A percentile compares a stretch with the other conserved stretches of the same genome.
Conservation (phyloP, 2,113 vertebrate genomes). For the Xyrauchen texanus region DNA sequence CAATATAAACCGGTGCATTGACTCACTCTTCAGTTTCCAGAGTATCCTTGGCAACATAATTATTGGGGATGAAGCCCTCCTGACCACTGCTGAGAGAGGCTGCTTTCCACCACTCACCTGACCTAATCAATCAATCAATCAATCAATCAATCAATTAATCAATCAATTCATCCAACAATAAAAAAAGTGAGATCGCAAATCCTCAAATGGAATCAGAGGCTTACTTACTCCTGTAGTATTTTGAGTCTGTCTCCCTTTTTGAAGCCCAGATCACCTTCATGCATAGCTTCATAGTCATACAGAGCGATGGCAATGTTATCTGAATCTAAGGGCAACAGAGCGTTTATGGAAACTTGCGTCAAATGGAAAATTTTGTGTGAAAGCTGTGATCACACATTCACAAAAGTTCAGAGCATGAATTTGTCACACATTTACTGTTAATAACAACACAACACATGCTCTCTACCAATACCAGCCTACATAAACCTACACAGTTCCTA, state of each 20-base stretch:
- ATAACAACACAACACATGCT: background rate
- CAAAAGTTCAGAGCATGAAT: background rate
- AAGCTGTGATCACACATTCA: conserved; percentile 7
- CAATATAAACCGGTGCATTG: background rate
- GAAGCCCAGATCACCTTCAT: conserved; percentile 89
- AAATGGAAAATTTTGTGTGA: background rate
- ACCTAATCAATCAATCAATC: conserved; percentile 64
- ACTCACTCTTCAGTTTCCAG: conserved; percentile 95
- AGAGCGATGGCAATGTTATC: conserved; percentile 79
- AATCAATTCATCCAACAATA: too few relatives aligned
- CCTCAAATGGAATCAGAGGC: background rate
- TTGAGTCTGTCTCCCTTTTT: conserved; percentile 87
- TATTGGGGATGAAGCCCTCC: conserved; percentile 92
- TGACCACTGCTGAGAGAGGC: conserved; percentile 62
- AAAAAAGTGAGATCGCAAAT: background rate
- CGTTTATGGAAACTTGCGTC: too few relatives aligned
- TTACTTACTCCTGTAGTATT: conserved; percentile 87
- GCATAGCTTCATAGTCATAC: conserved; percentile 88
- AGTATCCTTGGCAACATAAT: conserved; percentile 87
- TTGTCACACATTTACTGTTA: background rate
- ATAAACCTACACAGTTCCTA: too few relatives aligned
- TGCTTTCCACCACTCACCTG: conserved; percentile 93
- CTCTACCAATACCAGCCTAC: background rate
- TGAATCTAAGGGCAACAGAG: conserved; percentile 38
- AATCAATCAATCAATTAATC: too few relatives aligned